Evolutionary conservation across 2,797 vertebrate genomes (phyloP).

Genomic region (Adelosebastes latens): DNA sequence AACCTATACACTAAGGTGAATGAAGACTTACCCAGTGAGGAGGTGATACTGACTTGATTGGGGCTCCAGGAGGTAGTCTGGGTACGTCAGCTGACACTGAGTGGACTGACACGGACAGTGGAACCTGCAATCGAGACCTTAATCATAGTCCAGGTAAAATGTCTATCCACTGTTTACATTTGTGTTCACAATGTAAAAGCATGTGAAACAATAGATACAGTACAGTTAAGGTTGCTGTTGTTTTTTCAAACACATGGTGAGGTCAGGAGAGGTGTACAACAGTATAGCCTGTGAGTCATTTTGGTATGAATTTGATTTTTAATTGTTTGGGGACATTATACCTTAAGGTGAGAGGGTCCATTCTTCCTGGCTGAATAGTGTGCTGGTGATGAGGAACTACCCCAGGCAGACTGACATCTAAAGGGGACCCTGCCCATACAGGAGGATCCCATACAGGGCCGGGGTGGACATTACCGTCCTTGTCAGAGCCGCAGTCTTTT

Average conservation of each 20-base stretch:
- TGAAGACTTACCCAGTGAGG: slow-evolving; percentile 31
- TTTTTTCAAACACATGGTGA: neutral
- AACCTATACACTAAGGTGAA: neutral
- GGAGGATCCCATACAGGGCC: neutral
- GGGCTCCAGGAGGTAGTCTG: slow-evolving; percentile 38
- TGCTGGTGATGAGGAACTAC: neutral
- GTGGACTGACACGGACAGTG: slow-evolving; percentile 26
- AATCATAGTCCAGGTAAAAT: neutral
- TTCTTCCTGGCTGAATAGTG: neutral
- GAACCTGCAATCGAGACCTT: slow-evolving; percentile 8
- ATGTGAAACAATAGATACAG: neutral
- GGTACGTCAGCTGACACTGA: slow-evolving; percentile 27
- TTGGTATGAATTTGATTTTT: neutral
- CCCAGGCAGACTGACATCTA: slow-evolving; percentile 1
- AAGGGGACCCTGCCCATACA: neutral
- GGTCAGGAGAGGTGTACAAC: neutral
- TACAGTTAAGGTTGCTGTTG: neutral
- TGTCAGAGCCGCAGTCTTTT: neutral
- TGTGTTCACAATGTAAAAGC: neutral
- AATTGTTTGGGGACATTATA: neutral
- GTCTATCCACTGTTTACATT: neutral
- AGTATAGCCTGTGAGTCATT: neutral
- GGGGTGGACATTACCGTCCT: neutral
- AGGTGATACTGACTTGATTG: slow-evolving; percentile 43
- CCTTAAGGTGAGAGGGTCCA: slow-evolving; percentile 31